phyloP scores from a whole-genome alignment of 2,888 invertebrate genomes.

The Bellardia bayeri region DNA sequence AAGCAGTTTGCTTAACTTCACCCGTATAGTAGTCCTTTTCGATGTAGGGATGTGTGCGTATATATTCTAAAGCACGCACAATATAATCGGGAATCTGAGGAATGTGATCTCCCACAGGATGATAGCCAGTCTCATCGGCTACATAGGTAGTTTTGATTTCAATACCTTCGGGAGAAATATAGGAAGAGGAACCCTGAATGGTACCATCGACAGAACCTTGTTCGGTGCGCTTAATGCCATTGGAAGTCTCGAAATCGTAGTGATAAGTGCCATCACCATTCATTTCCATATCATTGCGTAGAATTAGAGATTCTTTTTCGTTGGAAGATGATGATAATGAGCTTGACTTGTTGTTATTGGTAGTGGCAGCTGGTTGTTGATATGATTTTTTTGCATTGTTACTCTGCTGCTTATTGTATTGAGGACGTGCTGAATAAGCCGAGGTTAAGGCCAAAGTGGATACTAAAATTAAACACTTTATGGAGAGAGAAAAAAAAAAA shows the following conservation, averaged over 20 bases:
- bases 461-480: conserved; percentile 65
- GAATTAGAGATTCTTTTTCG: conserved; percentile 77
- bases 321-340: background rate
- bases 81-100: conserved; percentile 80
- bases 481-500: background rate
- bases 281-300: conserved; percentile 77
- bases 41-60: conserved; percentile 79
- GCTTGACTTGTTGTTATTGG: conserved; percentile 35
- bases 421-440: conserved; percentile 52
- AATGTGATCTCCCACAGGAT: conserved; percentile 80
- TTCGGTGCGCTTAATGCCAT: conserved; percentile 78
- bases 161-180: conserved; percentile 79
- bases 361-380: conserved; percentile 32
- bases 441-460: conserved; percentile 58
- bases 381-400: conserved; percentile 22
- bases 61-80: conserved; percentile 78
- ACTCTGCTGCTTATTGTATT: conserved; percentile 18
- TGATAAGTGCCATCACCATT: conserved; percentile 78
- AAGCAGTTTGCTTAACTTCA: conserved; percentile 75
- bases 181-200: conserved; percentile 78
- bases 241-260: conserved; percentile 79
- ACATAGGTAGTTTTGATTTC: conserved; percentile 78
- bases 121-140: conserved; percentile 80
- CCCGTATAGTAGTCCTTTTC: conserved; percentile 79
- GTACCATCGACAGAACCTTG: conserved; percentile 77